Evolutionary conservation across 1,140 invertebrate species (phyloP).

Genomic region (Microplitis mediator): DNA sequence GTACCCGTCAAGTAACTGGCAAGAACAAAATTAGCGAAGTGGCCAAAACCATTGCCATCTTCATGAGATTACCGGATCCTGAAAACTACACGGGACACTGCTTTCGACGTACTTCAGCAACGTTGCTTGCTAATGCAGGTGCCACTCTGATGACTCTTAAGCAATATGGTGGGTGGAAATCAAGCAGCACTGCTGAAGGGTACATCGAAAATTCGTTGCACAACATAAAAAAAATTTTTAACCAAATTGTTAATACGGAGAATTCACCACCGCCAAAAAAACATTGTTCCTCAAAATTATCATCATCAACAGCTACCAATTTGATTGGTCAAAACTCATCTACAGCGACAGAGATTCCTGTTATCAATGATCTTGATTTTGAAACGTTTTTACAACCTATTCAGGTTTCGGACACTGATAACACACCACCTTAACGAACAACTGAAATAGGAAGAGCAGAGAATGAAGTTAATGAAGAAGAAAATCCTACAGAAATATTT

Average conservation of each 20-base stretch:
- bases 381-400: too few relatives aligned
- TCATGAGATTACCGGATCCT: background rate
- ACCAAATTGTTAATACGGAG: background rate
- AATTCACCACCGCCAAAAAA: too few relatives aligned
- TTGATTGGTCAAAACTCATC: too few relatives aligned
- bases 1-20: background rate
- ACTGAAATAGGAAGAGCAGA: too few relatives aligned
- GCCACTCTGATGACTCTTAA: background rate
- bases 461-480: too few relatives aligned
- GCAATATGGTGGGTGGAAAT: background rate
- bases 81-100: background rate
- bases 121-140: background rate
- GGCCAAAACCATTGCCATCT: background rate
- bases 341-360: too few relatives aligned
- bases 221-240: background rate
- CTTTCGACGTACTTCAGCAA: background rate
- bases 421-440: too few relatives aligned
- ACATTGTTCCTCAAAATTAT: too few relatives aligned
- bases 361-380: too few relatives aligned
- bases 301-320: too few relatives aligned
- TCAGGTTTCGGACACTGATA: too few relatives aligned
- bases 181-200: background rate
- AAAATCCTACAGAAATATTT: too few relatives aligned
- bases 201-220: background rate
- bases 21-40: background rate